Percentiles rank a stretch among this genome's conserved stretches.
Evolutionary conservation across 2,113 vertebrate genomes (phyloP).

Genomic region (Ceyx melanurus): DNA sequence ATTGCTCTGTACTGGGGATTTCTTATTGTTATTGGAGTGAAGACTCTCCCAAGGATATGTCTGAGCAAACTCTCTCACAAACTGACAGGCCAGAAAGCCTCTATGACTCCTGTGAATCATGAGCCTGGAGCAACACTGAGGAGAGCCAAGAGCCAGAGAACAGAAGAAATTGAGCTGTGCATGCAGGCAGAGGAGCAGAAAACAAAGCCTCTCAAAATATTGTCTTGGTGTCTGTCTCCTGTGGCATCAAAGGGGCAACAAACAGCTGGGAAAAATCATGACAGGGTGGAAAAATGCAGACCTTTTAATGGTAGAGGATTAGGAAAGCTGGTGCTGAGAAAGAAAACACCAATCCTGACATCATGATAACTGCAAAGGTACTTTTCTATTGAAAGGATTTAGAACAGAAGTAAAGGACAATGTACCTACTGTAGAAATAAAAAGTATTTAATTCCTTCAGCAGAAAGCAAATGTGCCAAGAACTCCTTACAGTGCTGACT

Average conservation of each 20-base stretch:
- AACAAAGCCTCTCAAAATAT: constrained; percentile 10
- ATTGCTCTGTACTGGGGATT: not conserved
- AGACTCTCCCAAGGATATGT: constrained; percentile 27
- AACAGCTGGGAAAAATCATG: not conserved
- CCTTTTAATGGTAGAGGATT: not conserved
- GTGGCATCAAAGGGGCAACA: not conserved
- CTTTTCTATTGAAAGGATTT: not conserved
- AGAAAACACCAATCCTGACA: not conserved
- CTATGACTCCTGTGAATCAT: not conserved
- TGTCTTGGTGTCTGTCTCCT: not conserved
- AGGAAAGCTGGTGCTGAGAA: not conserved
- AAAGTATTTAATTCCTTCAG: not conserved
- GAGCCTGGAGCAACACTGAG: not conserved
- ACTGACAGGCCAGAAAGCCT: constrained; percentile 32
- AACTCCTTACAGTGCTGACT: not conserved
- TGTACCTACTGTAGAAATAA: not conserved
- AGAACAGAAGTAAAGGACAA: not conserved
- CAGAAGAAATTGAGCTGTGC: not conserved
- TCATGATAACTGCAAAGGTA: not conserved
- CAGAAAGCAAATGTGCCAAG: not conserved
- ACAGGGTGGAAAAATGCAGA: not conserved
- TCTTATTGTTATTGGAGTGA: not conserved
- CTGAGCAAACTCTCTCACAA: constrained; percentile 38
- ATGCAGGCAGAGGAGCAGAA: constrained; percentile 1
- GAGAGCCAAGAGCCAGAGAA: not conserved